Evolutionary conservation across 2,888 invertebrate genomes (phyloP), one percentile per base, ranked within the genome.

Genomic region (Argyresthia albistria): DNA sequence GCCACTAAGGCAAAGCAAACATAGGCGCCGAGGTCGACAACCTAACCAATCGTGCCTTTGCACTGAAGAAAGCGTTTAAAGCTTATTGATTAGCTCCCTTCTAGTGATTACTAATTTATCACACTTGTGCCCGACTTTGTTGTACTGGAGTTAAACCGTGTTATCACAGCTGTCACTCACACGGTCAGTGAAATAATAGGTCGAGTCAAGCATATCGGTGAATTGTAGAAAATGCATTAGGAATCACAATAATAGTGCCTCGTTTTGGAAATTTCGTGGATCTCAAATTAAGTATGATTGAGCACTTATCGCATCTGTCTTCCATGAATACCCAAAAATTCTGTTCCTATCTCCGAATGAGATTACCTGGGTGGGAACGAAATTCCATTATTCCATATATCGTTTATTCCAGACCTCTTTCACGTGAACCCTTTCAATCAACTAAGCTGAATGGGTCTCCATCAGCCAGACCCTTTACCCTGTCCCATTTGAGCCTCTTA

Each of bases 381-480:
- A 79, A 74, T 72, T 60, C 66, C 62, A 76, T 76, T 73, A 74
- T 43, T 43, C 48, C 42, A 45, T 15, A 37, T 25, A 50, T n/a
- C 25, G 42, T 49, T n/a, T 15, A 46, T 46, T 52, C 35, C 46
- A 39, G 25, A 46, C 53, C 49, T 48, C 68, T 65, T 64, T 64
- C 63, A 62, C 56, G 57, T 58, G 63, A 69, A 75, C 76, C 80
- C 79, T 79, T 80, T 80, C 77, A 80, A 79, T 80, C 72, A 74
- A 64, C 58, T 65, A 61, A 65, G 59, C 63, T 82, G 75, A 81
- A 84, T 79, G 73, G 78, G 63, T 63, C 73, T 74, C 72, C 76
- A 77, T 79, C 80, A 76, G 71, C 71, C 69, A 65, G 65, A 59
- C 67, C 76, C 67, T 80, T 78, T 76, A 70, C 65, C 63, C 61